Base-by-base conservation (phyloP, 1,140 invertebrate species). In the Bradynema listronoti region DNA sequence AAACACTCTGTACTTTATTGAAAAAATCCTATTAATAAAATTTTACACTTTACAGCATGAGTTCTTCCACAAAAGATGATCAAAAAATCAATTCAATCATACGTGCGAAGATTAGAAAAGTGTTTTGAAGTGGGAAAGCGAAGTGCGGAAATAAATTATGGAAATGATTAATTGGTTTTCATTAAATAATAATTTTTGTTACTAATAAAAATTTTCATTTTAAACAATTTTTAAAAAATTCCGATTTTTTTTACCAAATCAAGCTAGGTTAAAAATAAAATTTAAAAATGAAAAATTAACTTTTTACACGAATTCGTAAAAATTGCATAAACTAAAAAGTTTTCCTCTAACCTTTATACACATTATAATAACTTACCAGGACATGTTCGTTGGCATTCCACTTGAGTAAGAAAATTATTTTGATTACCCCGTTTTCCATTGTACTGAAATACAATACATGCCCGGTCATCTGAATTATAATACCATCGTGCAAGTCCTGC, bases 401-500 rank as follows among this genome's bases (percentile, higher is more conserved):
- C 88, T 68, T 86, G 84, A 0, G 87, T 86, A 4, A 85, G 74
- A 80, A 87, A 91, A 72, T 86, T 83, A 73, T 91, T 91, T 16
- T 84, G 85, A 72, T 90, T 91, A 45, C 89, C 89, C 49, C 85
- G 84, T 75, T 88, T 91, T 6, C 89, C 89, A n/a, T 86, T 85
- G 75, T 88, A 91, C 11, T 84, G 80, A 77, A 91, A 91, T 19
- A 85, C 82, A 22, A 83, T 80, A 72, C 88, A 90, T 11, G 80
- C 70, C 41, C 86, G 85, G 4, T 83, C 83, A 4, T 80, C 78
- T 6, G 77, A 69, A 58, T 91, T 87, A 67, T 86, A 91, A 75
- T 86, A 89, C 68, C 72, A 77, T 61, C 74, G 50, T 0, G 61
- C 39, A 6, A 78, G 54, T 22, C 74, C 71, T 24, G 56, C 47